Conservation (phyloP, 2,113 vertebrate species). For the Casuarius casuarius region DNA sequence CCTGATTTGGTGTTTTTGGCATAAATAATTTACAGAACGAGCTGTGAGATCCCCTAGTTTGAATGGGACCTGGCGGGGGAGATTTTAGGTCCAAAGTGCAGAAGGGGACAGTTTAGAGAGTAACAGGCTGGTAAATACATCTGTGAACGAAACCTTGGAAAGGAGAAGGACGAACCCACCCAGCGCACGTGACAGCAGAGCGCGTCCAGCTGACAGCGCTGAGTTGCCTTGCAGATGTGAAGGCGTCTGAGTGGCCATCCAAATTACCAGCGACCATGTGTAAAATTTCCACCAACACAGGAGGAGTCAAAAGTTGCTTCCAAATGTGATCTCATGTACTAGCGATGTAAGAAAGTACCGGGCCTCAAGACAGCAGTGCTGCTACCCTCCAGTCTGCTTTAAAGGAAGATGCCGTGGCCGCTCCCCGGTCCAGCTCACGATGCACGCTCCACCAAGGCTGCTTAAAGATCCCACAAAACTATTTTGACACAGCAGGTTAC, state of each 20-base stretch:
- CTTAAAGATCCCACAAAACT: neutral
- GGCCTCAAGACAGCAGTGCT: neutral
- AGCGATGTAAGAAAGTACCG: neutral
- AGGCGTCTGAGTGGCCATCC: neutral
- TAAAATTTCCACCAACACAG: neutral
- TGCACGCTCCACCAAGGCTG: accelerated
- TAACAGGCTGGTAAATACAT: neutral
- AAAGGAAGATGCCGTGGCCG: neutral
- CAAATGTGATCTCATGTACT: neutral
- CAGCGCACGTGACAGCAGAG: accelerated
- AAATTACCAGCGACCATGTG: neutral
- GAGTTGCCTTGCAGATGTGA: neutral
- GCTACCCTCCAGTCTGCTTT: neutral
- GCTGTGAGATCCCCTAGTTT: neutral
- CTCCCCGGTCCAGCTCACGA: neutral
- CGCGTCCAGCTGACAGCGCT: neutral
- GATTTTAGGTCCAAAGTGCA: neutral
- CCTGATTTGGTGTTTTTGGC: accelerated
- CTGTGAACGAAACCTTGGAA: neutral
- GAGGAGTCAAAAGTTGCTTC: neutral
- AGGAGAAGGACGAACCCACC: neutral
- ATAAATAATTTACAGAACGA: neutral
- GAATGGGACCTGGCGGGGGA: neutral
- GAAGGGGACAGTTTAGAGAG: neutral
- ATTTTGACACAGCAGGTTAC: too few species aligned